Evolutionary conservation across 1,140 invertebrate species (phyloP), one percentile per base, ranked within the genome.

Genomic region (Dendroctonus valens): DNA sequence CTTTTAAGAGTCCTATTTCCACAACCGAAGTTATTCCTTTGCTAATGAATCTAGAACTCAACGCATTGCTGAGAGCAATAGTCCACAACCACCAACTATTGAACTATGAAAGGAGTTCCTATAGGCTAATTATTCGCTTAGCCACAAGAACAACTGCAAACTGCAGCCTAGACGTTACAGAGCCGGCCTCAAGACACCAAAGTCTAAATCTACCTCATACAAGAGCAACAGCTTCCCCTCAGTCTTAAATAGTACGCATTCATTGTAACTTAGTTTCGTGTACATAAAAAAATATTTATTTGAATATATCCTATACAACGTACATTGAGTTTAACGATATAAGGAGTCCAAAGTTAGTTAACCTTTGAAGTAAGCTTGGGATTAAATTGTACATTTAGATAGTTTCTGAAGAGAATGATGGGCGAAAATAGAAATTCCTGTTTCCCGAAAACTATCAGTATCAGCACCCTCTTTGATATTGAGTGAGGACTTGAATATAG

Each of bases 281-380:
- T 59, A 11, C 54, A 58, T 61, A 61, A 69, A 69, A 69, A 69
- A 69, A 69, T 69, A 69, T 69, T 67, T 49, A 51, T 62, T 62
- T 48, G 26, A 62, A 44, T 49, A 51, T 57, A 26, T 26, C 9
- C 52, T 54, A 54, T 54, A 54, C 52, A 54, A 63, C 66, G 14
- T 44, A 40, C 51, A 6, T 41, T 58, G 6, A 59, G 11, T 26
- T 46, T 46, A 46, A 46, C 14, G 11, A 15, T 42, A 14, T 41
- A 58, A 15, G 41, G 3, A 26, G 26, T 26, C 26, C 3, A 26
- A 26, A 26, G 26, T 26, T 26, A 26, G 26, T 26, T 26, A 26
- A 26, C 3, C 3, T 26, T 26, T 26, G 26, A 26, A 26, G 26
- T 26, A 26, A 26, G 26, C 26, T 42, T 1, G 8, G 2, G 8